Percentiles rank a stretch among this genome's conserved stretches.
phyloP scores from a whole-genome alignment of 2,888 invertebrate species.

The Microctonus brassicae region DNA sequence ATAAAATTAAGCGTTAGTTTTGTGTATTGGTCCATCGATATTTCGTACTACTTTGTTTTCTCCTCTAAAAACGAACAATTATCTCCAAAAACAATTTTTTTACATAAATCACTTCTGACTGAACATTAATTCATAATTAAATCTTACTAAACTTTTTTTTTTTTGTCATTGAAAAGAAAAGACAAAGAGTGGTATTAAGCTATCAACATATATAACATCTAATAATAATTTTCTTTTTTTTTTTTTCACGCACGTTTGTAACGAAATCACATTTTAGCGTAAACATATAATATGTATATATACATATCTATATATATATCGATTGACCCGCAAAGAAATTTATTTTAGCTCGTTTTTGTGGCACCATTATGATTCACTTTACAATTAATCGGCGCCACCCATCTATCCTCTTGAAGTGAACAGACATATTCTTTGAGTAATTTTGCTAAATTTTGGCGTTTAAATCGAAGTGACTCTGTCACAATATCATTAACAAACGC shows the following conservation, averaged over 20 bases:
- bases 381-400: conserved; percentile 54
- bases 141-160: conserved; percentile 20
- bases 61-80: too few relatives aligned
- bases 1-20: background rate
- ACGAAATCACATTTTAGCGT: background rate
- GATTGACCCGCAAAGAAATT: background rate
- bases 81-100: too few relatives aligned
- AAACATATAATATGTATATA: background rate
- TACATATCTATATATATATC: background rate
- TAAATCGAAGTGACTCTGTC: conserved; percentile 83
- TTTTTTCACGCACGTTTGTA: background rate
- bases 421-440: conserved; percentile 77
- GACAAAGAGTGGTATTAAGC: background rate
- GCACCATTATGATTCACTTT: conserved; percentile 66
- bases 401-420: conserved; percentile 65
- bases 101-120: background rate
- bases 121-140: background rate
- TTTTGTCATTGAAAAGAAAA: background rate
- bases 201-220: background rate
- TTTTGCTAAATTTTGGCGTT: conserved; percentile 79
- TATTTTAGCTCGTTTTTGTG: conserved; percentile 55
- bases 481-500: conserved; percentile 81
- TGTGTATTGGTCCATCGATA: background rate
- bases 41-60: background rate
- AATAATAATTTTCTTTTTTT: background rate